phyloP scores from a whole-genome alignment of 2,797 vertebrate genomes.

The Hephaestus fuliginosus region DNA sequence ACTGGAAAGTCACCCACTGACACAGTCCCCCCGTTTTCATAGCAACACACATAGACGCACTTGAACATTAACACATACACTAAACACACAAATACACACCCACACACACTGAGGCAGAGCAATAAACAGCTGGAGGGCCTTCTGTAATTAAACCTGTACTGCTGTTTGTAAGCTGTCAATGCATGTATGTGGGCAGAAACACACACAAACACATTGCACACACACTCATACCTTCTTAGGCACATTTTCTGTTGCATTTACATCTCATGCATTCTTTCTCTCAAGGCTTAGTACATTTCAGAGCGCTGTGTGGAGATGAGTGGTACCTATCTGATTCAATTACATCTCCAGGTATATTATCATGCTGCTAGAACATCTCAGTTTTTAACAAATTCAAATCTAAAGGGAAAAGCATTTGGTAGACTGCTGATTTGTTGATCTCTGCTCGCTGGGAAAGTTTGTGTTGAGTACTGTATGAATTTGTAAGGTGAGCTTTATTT shows the following conservation, averaged over 20 bases:
- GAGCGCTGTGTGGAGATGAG: conserved; percentile 43
- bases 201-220: conserved; percentile 29
- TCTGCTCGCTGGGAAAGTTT: background rate
- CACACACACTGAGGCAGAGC: conserved; percentile 43
- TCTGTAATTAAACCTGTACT: conserved; percentile 81
- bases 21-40: conserved; percentile 53
- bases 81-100: conserved; percentile 25
- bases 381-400: conserved; percentile 17
- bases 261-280: conserved; percentile 53
- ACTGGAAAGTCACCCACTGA: conserved; percentile 57
- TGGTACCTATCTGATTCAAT: conserved; percentile 45
- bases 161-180: conserved; percentile 76
- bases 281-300: conserved; percentile 60
- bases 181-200: conserved; percentile 56
- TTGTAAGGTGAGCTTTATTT: conserved; percentile 16
- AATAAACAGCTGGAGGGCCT: conserved; percentile 76
- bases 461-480: background rate
- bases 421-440: conserved; percentile 17
- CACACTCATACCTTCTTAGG: conserved; percentile 17
- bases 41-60: conserved; percentile 29
- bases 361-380: conserved; percentile 17
- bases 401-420: conserved; percentile 17
- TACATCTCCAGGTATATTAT: conserved; percentile 44
- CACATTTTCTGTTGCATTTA: conserved; percentile 53
- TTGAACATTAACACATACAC: conserved; percentile 25